phyloP scores from a whole-genome alignment of 2,888 invertebrate species.

The Neoascia interrupta region DNA sequence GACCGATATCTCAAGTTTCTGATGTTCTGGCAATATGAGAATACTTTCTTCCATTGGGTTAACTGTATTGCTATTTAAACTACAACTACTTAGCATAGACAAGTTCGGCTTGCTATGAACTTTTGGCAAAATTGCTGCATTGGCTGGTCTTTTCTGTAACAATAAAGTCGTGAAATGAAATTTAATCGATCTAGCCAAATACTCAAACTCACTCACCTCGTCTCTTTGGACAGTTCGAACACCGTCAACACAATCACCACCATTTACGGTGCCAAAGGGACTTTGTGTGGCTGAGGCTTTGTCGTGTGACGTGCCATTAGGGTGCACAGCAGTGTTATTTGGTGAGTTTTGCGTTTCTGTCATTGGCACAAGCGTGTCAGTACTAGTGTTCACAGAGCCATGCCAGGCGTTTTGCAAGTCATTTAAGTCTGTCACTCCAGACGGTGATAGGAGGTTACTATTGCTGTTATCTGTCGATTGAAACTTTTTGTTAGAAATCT shows the following conservation, averaged over 20 bases:
- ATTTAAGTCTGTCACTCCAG: slow-evolving; percentile 38
- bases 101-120: slow-evolving; percentile 75
- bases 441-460: slow-evolving; percentile 54
- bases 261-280: slow-evolving; percentile 39
- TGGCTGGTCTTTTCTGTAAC: slow-evolving; percentile 50
- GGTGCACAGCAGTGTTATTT: slow-evolving; percentile 9
- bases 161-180: background rate
- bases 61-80: slow-evolving; percentile 55
- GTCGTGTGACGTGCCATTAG: slow-evolving; percentile 12
- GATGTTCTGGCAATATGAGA: slow-evolving; percentile 76
- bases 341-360: slow-evolving; percentile 57
- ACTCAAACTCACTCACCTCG: slow-evolving; percentile 17
- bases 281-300: slow-evolving; percentile 39
- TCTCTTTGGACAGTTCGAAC: slow-evolving; percentile 56
- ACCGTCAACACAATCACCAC: slow-evolving; percentile 33
- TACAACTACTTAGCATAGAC: slow-evolving; percentile 62
- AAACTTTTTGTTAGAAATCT: slow-evolving; percentile 19
- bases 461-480: slow-evolving; percentile 48
- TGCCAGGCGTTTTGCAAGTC: slow-evolving; percentile 73
- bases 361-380: slow-evolving; percentile 81
- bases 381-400: slow-evolving; percentile 80
- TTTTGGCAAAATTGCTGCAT: slow-evolving; percentile 76
- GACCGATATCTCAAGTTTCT: slow-evolving; percentile 75
- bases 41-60: slow-evolving; percentile 76
- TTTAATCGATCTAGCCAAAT: background rate